Evolutionary conservation across 2,797 vertebrate species (phyloP), one percentile per base, ranked within the genome.

Genomic region (Lacerta viridis): DNA sequence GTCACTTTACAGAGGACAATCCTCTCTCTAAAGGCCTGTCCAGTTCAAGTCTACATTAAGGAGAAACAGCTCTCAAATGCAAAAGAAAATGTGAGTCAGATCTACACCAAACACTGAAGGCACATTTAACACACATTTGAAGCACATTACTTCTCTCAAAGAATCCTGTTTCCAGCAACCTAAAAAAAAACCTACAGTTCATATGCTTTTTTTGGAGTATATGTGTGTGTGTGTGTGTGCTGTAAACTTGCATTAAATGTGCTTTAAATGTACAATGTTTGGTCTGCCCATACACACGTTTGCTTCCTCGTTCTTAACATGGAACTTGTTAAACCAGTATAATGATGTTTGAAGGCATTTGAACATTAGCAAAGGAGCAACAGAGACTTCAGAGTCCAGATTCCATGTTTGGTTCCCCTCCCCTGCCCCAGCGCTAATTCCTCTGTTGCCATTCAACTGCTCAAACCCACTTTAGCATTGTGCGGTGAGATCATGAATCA

Each of bases 331-430:
- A 64, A 39, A 27, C 13, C 13, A 64, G 13, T 66, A 27, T 20
- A 20, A 41, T 75, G 79, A 75, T 72, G 72, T 72, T n/a, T 76
- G 59, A 87, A 50, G 25, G 50, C 11, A 33, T 81, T n/a, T 81
- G 29, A 27, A 75, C 4, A 43, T 33, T 10, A 43, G 36, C 36
- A 75, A 76, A 83, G 25, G 20, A 82, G 72, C 39, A 43, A n/a
- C 71, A 87, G 39, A 29, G 46, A 33, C 5, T 71, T 17, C 29
- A 83, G 17, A 4, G 1, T 15, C 61, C 61, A 64, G 61, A 64
- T 64, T 23, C 61, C 20, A 64, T 18, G 20, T 64, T 2, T 11
- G 50, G 7, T 46, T 36, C 29, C 69, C 69, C 69, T 17, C 27
- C 11, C 27, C 23, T 41, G 9, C 43, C 39, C 33, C 39, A 81